Base-by-base conservation (phyloP, 2,113 vertebrate genomes). In the Hydrochoerus hydrochaeris region DNA sequence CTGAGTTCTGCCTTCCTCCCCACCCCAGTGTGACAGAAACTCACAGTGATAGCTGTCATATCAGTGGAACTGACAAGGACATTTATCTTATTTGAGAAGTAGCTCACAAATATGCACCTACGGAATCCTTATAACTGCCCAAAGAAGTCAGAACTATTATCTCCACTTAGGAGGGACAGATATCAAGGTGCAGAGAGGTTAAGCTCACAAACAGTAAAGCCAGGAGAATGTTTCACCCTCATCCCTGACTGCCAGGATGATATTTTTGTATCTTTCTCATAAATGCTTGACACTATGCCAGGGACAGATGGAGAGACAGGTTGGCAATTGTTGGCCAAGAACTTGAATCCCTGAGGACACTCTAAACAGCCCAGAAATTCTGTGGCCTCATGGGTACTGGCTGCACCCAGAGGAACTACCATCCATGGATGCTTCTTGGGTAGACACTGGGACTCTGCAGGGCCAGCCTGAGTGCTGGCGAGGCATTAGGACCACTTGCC, bases 1-100 rank as follows among this genome's bases (percentile, higher is more conserved):
- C 57, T 28, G 13, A 16, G 5, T 3, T 35, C 8, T 60, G 19
- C 44, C 44, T 22, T 46, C 44, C 38, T 30, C 75, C 10, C 32
- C 22, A 35, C 7, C 4, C 32, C 22, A 38, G 12, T 49, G 30
- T 41, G 38, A 19, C 38, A 24, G 24, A 13, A n/a, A 46, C 28
- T 8, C 6, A 52, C 3, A 6, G 32, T 35, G 24, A 75, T 0
- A 0, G 19, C 30, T n/a, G 19, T 44, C 26, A 0, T 1, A 24
- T 8, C 35, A 58, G 10, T 1, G 1, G 22, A 62, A 16, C 52
- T 83, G 63, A 73, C 44, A 14, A 71, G 30, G 32, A 90, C 44
- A 12, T 46, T 69, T 41, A 32, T 46, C 73, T 93, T 52, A 46
- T 26, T 52, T 44, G 20, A 54, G 0, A 32, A 69, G 28, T 60